Conservation (phyloP, 2,888 invertebrate genomes). For the Patella pellucida region DNA sequence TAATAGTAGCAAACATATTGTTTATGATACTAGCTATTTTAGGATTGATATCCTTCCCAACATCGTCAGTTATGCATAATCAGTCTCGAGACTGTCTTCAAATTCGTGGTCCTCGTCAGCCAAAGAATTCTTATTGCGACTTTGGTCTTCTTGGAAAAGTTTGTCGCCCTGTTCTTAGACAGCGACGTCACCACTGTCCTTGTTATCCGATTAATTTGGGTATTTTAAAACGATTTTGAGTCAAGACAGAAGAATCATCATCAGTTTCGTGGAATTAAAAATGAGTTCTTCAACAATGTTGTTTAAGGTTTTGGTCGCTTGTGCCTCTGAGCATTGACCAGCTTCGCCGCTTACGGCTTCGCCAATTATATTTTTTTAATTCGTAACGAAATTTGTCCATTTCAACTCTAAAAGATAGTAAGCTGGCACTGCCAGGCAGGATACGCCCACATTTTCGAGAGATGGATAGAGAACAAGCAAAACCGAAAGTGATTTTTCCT, state of each 20-base stretch:
- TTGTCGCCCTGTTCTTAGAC: too few relatives aligned
- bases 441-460: too few relatives aligned
- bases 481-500: too few relatives aligned
- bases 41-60: neutral
- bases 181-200: too few relatives aligned
- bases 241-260: too few relatives aligned
- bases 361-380: neutral
- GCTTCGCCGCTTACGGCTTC: neutral
- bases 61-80: neutral
- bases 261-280: neutral
- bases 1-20: neutral
- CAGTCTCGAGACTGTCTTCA: constrained; percentile 6
- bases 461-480: too few relatives aligned
- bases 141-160: neutral
- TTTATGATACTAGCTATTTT: neutral
- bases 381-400: neutral
- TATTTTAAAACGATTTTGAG: too few relatives aligned
- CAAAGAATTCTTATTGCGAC: neutral
- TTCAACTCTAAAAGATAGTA: neutral
- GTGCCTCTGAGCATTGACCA: neutral
- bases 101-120: neutral
- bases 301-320: neutral
- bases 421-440: too few relatives aligned
- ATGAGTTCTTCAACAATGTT: neutral
- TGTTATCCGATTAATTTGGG: too few relatives aligned